These are phyloP conservation scores for Whitmania pigra DNA, from an alignment of 1,140 invertebrate genomes.

Conservation along the genomic window DNA sequence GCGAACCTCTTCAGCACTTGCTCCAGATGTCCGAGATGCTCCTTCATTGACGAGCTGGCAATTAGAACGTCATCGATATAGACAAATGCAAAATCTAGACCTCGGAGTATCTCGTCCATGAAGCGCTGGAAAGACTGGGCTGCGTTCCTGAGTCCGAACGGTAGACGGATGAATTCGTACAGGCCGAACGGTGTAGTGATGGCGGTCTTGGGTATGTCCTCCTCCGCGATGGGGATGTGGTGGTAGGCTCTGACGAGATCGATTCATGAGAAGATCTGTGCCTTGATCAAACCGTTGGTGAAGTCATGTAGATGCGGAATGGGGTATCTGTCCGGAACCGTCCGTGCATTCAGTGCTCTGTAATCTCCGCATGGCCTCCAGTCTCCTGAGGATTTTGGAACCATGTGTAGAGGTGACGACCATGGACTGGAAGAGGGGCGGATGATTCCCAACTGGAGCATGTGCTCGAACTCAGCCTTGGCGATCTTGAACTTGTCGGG, in stretches of 20 bases:
- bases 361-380: not conserved
- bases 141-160: too few species aligned
- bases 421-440: not conserved
- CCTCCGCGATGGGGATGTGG: not conserved
- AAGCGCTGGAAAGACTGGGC: too few species aligned
- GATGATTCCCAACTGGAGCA: slow-evolving; percentile 5
- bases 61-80: too few species aligned
- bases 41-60: too few species aligned
- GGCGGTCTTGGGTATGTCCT: not conserved
- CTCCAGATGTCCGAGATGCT: too few species aligned
- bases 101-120: too few species aligned
- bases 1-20: too few species aligned
- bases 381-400: not conserved
- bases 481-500: not conserved
- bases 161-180: not conserved
- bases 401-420: not conserved
- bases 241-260: not conserved
- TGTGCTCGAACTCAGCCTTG: slow-evolving; percentile 3
- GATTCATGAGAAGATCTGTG: not conserved
- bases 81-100: too few species aligned
- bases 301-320: not conserved
- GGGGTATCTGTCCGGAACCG: not conserved
- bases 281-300: not conserved
- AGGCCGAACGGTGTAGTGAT: not conserved
- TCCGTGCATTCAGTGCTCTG: not conserved